phyloP scores from a whole-genome alignment of 2,888 invertebrate species.

The Drosophila pegasa region DNA sequence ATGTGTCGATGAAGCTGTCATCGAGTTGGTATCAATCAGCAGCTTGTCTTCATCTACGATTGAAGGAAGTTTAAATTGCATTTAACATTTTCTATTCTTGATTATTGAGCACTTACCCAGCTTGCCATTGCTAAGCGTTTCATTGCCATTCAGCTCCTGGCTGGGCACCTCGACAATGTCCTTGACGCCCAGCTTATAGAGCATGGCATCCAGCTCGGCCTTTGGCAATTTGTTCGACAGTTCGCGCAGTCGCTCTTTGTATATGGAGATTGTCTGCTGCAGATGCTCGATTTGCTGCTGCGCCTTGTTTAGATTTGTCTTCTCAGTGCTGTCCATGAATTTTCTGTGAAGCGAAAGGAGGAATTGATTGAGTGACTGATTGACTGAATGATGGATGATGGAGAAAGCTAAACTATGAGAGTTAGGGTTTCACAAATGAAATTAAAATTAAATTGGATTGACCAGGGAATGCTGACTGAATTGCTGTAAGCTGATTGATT shows the following conservation, averaged over 20 bases:
- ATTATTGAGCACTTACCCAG: slow-evolving; percentile 50
- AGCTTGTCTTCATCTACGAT: slow-evolving; percentile 81
- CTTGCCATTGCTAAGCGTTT: slow-evolving; percentile 70
- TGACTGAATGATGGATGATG: background rate
- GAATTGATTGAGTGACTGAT: background rate
- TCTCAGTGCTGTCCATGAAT: slow-evolving; percentile 96
- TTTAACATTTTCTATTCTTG: no score
- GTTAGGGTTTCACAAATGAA: no score
- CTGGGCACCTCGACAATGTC: slow-evolving; percentile 85
- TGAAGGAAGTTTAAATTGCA: background rate
- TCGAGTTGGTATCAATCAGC: slow-evolving; percentile 83
- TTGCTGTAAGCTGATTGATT: background rate
- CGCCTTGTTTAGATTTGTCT: slow-evolving; percentile 94
- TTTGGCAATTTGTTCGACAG: slow-evolving; percentile 85
- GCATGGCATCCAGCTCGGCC: slow-evolving; percentile 85
- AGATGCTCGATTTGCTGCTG: slow-evolving; percentile 95
- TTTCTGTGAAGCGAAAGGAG: slow-evolving; percentile 86
- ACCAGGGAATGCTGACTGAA: background rate
- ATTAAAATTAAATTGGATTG: no score
- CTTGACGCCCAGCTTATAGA: slow-evolving; percentile 86
- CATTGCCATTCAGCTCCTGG: slow-evolving; percentile 53
- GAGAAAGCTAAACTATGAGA: no score
- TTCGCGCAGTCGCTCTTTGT: slow-evolving; percentile 92
- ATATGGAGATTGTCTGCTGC: slow-evolving; percentile 93
- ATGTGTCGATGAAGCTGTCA: slow-evolving; percentile 73